Conservation (phyloP, 2,113 vertebrate genomes). For the Sclerurus mexicanus region DNA sequence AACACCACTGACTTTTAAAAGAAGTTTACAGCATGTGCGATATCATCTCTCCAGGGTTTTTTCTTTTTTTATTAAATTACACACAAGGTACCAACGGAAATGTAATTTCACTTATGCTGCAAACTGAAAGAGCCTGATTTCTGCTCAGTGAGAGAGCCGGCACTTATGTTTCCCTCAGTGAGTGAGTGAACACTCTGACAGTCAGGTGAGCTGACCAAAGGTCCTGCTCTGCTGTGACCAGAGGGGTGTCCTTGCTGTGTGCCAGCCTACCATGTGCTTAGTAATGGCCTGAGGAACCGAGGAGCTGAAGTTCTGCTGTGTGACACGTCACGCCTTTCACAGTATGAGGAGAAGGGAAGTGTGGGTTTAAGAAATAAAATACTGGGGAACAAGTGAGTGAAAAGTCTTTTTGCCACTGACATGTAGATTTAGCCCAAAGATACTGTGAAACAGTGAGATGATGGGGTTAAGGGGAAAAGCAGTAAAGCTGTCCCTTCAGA, state of each 20-base stretch:
- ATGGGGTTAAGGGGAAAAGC: background rate
- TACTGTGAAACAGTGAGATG: background rate
- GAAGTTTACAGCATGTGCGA: background rate
- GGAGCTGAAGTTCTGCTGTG: background rate
- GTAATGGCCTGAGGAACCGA: rapidly evolving
- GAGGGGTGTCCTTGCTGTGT: background rate
- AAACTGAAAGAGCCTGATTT: background rate
- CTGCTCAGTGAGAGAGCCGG: background rate
- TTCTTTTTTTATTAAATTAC: background rate
- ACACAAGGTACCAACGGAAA: background rate
- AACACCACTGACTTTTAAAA: background rate
- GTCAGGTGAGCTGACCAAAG: background rate
- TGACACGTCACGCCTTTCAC: background rate
- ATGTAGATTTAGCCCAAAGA: background rate
- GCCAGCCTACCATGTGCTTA: rapidly evolving
- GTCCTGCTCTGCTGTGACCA: background rate
- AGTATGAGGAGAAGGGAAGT: rapidly evolving
- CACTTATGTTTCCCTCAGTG: rapidly evolving
- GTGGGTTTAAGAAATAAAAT: background rate
- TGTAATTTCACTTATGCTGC: background rate
- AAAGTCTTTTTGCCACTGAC: background rate
- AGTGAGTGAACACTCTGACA: background rate
- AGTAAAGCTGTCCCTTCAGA: background rate
- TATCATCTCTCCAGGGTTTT: background rate
- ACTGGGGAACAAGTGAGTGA: background rate